A percentile compares a stretch with the other conserved stretches of the same genome.
Evolutionary conservation across 2,888 invertebrate genomes (phyloP).

Genomic region (Operophtera brumata): DNA sequence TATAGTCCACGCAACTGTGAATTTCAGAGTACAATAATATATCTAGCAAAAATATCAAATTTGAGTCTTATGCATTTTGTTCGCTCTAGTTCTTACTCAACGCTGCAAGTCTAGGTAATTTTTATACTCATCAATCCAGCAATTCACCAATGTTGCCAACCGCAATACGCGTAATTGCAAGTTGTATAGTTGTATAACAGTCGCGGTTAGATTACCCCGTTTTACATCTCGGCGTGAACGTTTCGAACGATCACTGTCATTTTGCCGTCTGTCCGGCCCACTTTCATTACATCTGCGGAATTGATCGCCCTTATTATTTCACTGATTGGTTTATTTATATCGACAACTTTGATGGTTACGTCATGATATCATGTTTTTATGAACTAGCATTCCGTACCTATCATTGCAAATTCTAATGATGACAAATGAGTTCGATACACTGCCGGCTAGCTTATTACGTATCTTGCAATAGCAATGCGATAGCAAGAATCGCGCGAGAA

Average conservation of each 20-base stretch:
- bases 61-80: neutral
- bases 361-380: slow-evolving; percentile 11
- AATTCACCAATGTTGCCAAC: slow-evolving; percentile 50
- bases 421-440: too few species aligned
- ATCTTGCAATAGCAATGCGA: too few species aligned
- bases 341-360: slow-evolving; percentile 23
- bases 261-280: slow-evolving; percentile 39
- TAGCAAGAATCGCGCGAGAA: too few species aligned
- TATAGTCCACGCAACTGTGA: too few species aligned
- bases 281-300: slow-evolving; percentile 53
- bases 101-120: neutral
- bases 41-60: too few species aligned
- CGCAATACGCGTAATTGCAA: slow-evolving; percentile 55
- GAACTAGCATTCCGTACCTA: too few species aligned
- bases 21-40: too few species aligned
- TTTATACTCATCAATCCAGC: slow-evolving; percentile 46
- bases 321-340: slow-evolving; percentile 46
- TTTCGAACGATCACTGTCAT: slow-evolving; percentile 53
- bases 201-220: slow-evolving; percentile 48
- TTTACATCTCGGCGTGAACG: slow-evolving; percentile 48
- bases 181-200: slow-evolving; percentile 65
- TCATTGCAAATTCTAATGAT: too few species aligned
- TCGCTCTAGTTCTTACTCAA: neutral
- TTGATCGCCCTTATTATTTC: slow-evolving; percentile 52
- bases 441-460: too few species aligned